phyloP scores from a whole-genome alignment of 2,888 invertebrate species.

The Vannuccia rotundouncinata region DNA sequence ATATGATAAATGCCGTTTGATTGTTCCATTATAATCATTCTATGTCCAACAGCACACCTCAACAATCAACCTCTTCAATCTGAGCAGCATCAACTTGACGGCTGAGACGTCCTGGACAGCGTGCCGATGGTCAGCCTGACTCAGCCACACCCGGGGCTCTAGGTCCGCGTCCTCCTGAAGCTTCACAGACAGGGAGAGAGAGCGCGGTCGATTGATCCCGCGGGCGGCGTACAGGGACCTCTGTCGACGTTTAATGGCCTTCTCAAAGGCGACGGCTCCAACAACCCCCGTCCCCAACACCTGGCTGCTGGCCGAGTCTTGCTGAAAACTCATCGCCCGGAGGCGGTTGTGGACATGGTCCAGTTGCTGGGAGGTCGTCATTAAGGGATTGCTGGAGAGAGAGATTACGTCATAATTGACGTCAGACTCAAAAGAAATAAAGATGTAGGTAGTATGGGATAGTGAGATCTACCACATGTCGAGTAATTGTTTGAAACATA shows the following conservation, averaged over 20 bases:
- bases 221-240: neutral
- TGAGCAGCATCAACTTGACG: conserved; percentile 33
- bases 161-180: conserved; percentile 7
- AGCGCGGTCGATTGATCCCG: neutral
- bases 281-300: no score
- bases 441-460: no score
- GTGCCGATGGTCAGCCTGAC: conserved; percentile 19
- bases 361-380: conserved; percentile 9
- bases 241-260: neutral
- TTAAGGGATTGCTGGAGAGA: no score
- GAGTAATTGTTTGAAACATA: no score
- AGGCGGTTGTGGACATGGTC: neutral
- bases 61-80: conserved; percentile 30
- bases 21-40: no score
- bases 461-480: no score
- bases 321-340: neutral
- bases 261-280: neutral
- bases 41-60: conserved; percentile 29
- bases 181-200: neutral
- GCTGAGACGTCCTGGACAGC: conserved; percentile 10
- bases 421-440: no score
- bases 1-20: neutral
- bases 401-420: no score
- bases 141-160: neutral
- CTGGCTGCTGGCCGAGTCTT: neutral